These are phyloP conservation scores for Rhynchopsitta pachyrhyncha DNA, from an alignment of 2,113 vertebrate genomes.

Conservation along the genomic window DNA sequence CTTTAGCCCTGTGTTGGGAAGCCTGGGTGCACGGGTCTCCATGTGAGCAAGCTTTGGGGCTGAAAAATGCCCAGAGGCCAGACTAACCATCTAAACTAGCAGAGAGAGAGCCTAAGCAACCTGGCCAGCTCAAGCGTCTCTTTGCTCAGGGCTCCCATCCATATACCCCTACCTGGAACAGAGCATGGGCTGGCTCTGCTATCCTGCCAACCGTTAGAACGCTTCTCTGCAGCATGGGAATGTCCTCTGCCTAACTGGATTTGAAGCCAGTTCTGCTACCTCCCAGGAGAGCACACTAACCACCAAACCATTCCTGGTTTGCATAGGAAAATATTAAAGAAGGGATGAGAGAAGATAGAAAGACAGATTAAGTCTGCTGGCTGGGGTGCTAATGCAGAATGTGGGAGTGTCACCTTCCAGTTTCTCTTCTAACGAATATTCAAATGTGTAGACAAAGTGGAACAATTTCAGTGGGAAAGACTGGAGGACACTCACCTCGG, in stretches of 20 bases:
- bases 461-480: neutral
- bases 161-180: neutral
- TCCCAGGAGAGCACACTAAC: neutral
- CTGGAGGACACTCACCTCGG: neutral
- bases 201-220: neutral
- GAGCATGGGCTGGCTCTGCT: neutral
- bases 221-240: neutral
- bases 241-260: neutral
- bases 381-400: neutral
- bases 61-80: neutral
- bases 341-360: neutral
- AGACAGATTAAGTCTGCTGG: slow-evolving; percentile 30
- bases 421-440: slow-evolving; percentile 14
- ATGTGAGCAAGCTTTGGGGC: neutral
- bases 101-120: neutral
- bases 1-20: neutral
- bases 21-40: neutral
- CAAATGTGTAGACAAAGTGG: neutral
- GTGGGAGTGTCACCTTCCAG: neutral
- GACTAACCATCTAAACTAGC: neutral
- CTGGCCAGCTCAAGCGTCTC: neutral
- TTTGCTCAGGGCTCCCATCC: neutral
- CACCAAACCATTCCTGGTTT: slow-evolving; percentile 37
- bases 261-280: slow-evolving; percentile 32
- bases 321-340: slow-evolving; percentile 6